A percentile compares a stretch with the other conserved stretches of the same genome.
Conservation (phyloP, 1,140 invertebrate species). For the Dendroctonus valens region DNA sequence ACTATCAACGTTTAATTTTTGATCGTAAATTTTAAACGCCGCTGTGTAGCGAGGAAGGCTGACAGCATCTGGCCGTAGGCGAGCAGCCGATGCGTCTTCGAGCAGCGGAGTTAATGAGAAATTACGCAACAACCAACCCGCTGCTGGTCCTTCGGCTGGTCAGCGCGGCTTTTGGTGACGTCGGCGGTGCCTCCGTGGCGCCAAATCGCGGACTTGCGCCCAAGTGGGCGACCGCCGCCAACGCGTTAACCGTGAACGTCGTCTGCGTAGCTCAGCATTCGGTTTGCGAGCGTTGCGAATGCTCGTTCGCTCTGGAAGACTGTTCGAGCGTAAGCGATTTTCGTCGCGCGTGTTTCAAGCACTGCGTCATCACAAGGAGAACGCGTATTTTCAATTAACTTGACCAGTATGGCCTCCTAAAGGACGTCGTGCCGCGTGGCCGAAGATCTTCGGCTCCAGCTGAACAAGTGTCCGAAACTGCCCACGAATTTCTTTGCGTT, state of each 20-base stretch:
- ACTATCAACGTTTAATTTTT: too few species aligned
- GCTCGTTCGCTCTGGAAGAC: conserved; percentile 8
- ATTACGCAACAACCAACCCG: conserved; percentile 20
- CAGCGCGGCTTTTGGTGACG: conserved; percentile 12
- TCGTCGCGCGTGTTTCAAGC: conserved; percentile 23
- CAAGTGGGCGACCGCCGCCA: conserved; percentile 19
- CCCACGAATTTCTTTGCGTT: background rate
- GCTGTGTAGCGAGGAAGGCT: too few species aligned
- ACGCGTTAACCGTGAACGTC: conserved; percentile 24
- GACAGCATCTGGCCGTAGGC: background rate
- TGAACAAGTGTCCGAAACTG: background rate
- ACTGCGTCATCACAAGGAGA: conserved; percentile 22
- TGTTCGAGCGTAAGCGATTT: conserved; percentile 2
- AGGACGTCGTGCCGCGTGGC: conserved; percentile 7
- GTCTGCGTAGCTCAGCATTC: conserved; percentile 27
- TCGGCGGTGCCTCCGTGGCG: conserved; percentile 27
- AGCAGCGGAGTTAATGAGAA: conserved; percentile 12
- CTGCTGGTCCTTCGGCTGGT: conserved; percentile 1
- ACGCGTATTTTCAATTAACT: conserved; percentile 19
- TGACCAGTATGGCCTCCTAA: conserved; percentile 13
- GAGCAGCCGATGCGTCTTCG: background rate
- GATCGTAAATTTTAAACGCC: too few species aligned
- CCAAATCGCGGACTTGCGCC: conserved; percentile 23
- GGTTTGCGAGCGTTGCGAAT: conserved; percentile 17
- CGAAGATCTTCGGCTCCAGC: background rate